Evolutionary conservation across 2,113 vertebrate genomes (phyloP), one percentile per base, ranked within the genome.

Genomic region (Hypanus sabinus): DNA sequence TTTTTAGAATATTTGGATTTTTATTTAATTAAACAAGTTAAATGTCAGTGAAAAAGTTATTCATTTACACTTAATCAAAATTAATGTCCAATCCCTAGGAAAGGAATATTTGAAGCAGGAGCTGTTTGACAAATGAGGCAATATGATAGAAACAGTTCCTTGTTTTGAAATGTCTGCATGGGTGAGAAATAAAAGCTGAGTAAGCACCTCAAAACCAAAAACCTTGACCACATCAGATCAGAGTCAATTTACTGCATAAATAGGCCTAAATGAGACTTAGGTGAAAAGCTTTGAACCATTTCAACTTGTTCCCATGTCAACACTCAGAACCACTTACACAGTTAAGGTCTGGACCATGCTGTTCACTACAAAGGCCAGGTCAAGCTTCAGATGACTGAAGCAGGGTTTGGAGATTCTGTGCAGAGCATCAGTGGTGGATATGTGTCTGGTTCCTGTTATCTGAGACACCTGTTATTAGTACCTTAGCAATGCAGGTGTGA

Each of bases 351-450:
- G 60, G n/a, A 33, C 5, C 57, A 27, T 12, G 55, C 83, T 90
- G 85, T 16, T 6, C 57, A 60, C 16, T 90, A 60, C 60, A 68
- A 33, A 90, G 85, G 30, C n/a, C 85, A 90, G 85, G 85, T 65
- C 85, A 90, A 90, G 30, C 62, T 18, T 65, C 60, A 90, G 30
- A 30, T 16, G 27, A 68, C 57, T 90, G 60, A 65, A 90, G 62
- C 30, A 65, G 94, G 94, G n/a, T 95, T 96, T 95, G 94, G 94
- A 95, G 96, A 95, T 94, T 95, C 95, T 95, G 95, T 95, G 95
- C 76, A 94, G 95, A 95, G 95, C 94, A 94, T 95, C 95, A 95
- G 95, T 95, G 95, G 96, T 95, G 95, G 94, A 95, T 95, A 95
- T 94, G 94, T 94, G 95, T 95, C 94, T 94, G 95, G 94, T 95